phyloP scores from a whole-genome alignment of 2,113 vertebrate genomes.

The Brevimyrus niger region DNA sequence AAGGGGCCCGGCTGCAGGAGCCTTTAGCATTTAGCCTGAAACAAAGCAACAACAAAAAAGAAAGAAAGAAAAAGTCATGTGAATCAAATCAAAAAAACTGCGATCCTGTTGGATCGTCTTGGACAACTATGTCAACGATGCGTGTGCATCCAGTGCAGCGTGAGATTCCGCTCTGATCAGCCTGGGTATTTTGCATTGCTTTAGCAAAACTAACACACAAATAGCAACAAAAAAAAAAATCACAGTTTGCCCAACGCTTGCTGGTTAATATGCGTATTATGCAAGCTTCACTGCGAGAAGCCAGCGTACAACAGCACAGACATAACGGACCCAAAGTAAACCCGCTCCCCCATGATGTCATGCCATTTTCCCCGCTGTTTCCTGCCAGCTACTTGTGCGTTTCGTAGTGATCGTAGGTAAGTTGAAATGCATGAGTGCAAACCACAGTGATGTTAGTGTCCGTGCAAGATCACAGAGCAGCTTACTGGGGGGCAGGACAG shows the following conservation, averaged over 20 bases:
- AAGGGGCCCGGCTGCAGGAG: neutral
- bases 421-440: neutral
- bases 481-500: neutral
- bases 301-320: neutral
- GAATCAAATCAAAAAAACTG: neutral
- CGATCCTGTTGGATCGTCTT: neutral
- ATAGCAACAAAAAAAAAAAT: neutral
- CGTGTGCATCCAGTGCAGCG: neutral
- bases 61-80: neutral
- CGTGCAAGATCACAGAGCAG: neutral
- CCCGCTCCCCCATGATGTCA: conserved; percentile 12
- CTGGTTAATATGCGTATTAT: conserved; percentile 5
- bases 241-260: neutral
- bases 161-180: neutral
- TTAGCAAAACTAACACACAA: neutral
- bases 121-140: neutral
- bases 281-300: neutral
- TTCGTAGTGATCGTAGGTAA: neutral
- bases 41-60: neutral
- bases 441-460: neutral
- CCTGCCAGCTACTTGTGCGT: conserved; percentile 9
- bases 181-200: neutral
- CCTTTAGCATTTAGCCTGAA: neutral
- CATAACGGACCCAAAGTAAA: conserved; percentile 10
- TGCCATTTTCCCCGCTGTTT: neutral